Evolutionary conservation across 2,888 invertebrate genomes (phyloP), one percentile per base, ranked within the genome.

Genomic region (Monoplex corrugatus): DNA sequence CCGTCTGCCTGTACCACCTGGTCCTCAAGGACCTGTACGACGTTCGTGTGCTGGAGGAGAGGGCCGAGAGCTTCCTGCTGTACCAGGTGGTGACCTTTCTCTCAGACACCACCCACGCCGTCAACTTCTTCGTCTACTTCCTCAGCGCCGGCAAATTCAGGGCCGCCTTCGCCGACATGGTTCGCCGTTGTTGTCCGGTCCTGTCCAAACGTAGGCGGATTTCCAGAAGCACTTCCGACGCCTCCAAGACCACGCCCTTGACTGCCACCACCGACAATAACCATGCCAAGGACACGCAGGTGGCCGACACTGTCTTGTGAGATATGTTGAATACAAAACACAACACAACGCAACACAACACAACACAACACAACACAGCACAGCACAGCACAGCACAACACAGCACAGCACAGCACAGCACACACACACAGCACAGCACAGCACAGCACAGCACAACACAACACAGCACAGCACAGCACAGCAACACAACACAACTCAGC

Each of bases 81-180:
- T 84, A 84, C 35, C 89, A 91, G 38, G 84, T 91, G 16, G 78
- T 75, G 57, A 87, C 50, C 38, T 57, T 89, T 1, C 45, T 91
- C 6, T 63, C 82, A 8, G 91, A 91, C 72, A 82, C 90, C n/a
- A 89, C 80, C 16, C 91, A 91, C 86, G 91, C 91, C 28, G 88
- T 91, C 19, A 91, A 91, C 84, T 90, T 91, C 44, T 91, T 89
- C 80, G 72, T 91, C 1, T 91, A 91, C 68, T 91, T 91, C 68
- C 35, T 90, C 85, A 89, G 88, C 43, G 87, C 90, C 43, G 63
- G 84, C 8, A 88, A 89, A 8, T 91, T 91, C 80, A 90, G 91
- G n/a, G 32, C 32, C 13, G 89, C 89, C 28, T 90, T 91, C n/a
- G 72, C 75, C 23, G 68, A 86, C 75, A 32, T 89, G 19, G 28